phyloP scores from a whole-genome alignment of 2,888 invertebrate genomes.

The Oscheius sp. region DNA sequence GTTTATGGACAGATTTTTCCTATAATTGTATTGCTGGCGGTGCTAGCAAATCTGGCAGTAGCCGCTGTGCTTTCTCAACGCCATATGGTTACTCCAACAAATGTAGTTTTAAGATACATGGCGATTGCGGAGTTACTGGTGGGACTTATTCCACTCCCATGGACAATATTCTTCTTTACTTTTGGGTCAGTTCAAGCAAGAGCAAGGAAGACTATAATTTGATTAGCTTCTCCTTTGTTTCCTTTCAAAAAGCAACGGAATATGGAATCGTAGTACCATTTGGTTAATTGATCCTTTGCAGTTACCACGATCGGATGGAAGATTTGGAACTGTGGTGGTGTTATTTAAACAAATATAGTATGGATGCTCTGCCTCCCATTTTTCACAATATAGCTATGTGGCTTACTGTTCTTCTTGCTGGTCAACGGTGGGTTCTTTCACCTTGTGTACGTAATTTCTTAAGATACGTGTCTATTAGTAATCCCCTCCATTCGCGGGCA shows the following conservation, averaged over 20 bases:
- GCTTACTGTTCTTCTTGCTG: constrained; percentile 88
- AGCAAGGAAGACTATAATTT: too few relatives aligned
- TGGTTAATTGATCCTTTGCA: constrained; percentile 34
- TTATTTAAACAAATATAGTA: constrained; percentile 66
- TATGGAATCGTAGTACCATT: not conserved
- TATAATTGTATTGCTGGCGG: constrained; percentile 84
- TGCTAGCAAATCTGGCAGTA: constrained; percentile 88
- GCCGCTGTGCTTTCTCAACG: constrained; percentile 87
- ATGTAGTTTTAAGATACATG: constrained; percentile 78
- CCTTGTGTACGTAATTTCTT: constrained; percentile 22
- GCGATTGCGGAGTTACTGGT: constrained; percentile 93
- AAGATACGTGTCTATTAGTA: constrained; percentile 89
- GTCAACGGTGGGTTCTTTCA: constrained; percentile 78
- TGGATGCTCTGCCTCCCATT: constrained; percentile 76
- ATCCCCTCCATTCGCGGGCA: constrained; percentile 86
- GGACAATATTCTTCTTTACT: constrained; percentile 77
- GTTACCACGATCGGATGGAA: constrained; percentile 50
- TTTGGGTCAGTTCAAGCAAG: constrained; percentile 58
- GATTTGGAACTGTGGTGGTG: constrained; percentile 66
- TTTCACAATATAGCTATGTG: constrained; percentile 94
- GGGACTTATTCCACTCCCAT: constrained; percentile 86
- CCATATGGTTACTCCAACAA: constrained; percentile 78
- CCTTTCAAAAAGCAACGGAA: not conserved
- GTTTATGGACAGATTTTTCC: constrained; percentile 72
- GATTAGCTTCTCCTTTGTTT: too few relatives aligned